A percentile compares a stretch with the other conserved stretches of the same genome.
phyloP scores from a whole-genome alignment of 2,888 invertebrate genomes.

The Eupithecia tripunctaria region DNA sequence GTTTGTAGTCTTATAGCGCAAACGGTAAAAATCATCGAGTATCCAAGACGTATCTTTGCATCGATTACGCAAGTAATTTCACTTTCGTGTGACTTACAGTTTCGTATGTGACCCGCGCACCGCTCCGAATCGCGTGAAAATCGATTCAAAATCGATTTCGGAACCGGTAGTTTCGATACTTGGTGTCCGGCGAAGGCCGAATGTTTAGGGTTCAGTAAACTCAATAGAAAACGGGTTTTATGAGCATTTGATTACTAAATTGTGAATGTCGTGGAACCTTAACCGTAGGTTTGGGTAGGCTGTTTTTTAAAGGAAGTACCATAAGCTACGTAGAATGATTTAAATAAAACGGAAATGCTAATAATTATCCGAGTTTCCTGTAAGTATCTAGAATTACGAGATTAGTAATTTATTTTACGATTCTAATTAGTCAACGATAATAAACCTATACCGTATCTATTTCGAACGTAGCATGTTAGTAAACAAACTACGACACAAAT shows the following conservation, averaged over 20 bases:
- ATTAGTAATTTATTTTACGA: background rate
- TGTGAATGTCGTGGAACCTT: background rate
- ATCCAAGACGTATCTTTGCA: conserved; percentile 60
- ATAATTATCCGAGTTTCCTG: background rate
- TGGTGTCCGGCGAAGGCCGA: conserved; percentile 30
- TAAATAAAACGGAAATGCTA: background rate
- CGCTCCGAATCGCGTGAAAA: conserved; percentile 49
- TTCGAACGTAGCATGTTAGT: no score
- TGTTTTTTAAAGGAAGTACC: background rate
- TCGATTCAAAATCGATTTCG: conserved; percentile 55
- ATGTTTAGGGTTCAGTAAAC: conserved; percentile 11
- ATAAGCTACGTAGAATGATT: background rate
- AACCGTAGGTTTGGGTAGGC: background rate
- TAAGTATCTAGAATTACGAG: no score
- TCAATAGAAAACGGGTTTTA: background rate
- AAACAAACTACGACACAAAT: no score
- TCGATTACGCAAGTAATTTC: conserved; percentile 72
- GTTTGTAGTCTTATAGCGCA: no score
- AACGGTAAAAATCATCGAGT: conserved; percentile 50
- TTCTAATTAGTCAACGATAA: background rate
- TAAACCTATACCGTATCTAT: no score
- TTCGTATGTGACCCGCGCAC: conserved; percentile 55
- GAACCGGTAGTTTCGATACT: conserved; percentile 58
- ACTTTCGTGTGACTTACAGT: conserved; percentile 79
- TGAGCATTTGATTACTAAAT: background rate